These are phyloP conservation scores for Dipodomys ordii DNA, from an alignment of 2,113 vertebrate genomes.

Conservation along the genomic window DNA sequence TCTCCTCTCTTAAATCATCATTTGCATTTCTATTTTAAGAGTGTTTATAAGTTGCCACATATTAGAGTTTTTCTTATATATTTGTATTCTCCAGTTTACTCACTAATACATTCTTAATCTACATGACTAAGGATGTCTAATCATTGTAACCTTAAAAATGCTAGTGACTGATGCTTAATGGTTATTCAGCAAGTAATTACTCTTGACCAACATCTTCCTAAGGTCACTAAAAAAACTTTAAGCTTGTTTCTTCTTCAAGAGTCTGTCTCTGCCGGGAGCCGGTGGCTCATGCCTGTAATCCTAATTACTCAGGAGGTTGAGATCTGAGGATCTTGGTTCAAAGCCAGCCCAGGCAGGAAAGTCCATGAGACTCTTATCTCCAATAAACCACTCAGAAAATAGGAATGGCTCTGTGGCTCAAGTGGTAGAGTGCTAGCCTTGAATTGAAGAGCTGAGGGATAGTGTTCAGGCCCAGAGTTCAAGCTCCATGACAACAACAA, in stretches of 20 bases:
- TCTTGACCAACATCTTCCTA: background rate
- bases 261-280: background rate
- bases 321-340: too few species aligned
- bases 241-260: background rate
- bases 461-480: too few species aligned
- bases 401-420: too few species aligned
- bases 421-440: too few species aligned
- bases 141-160: background rate
- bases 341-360: too few species aligned
- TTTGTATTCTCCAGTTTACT: background rate
- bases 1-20: background rate
- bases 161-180: background rate
- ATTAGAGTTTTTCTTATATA: background rate
- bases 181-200: background rate
- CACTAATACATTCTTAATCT: background rate
- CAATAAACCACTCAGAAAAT: too few species aligned
- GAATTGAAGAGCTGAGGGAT: too few species aligned
- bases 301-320: too few species aligned
- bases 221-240: background rate
- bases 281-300: too few species aligned
- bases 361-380: too few species aligned
- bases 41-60: background rate
- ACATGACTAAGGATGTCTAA: background rate
- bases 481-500: too few species aligned
- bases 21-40: slow-evolving; percentile 25